Evolutionary conservation across 2,113 vertebrate genomes (phyloP).

Genomic region (Struthidea cinerea): DNA sequence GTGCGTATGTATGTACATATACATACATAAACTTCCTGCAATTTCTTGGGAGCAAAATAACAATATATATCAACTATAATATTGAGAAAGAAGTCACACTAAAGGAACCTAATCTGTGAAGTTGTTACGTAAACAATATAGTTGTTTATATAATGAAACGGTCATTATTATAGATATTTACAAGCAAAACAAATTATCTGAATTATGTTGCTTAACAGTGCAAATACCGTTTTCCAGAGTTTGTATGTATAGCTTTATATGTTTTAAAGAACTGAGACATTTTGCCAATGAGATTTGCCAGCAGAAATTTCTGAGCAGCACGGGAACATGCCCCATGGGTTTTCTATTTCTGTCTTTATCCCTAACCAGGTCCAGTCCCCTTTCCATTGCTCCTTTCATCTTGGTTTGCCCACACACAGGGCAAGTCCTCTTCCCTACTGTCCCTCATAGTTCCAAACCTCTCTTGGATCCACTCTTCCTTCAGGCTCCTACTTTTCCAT

Average conservation of each 20-base stretch:
- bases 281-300: not conserved
- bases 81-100: not conserved
- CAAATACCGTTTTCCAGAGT: not conserved
- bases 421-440: not conserved
- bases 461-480: not conserved
- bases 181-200: not conserved
- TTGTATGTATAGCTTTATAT: not conserved
- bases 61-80: not conserved
- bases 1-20: rapidly evolving
- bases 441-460: not conserved
- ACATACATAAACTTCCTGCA: not conserved
- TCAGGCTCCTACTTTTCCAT: not conserved
- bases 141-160: not conserved
- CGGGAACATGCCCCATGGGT: not conserved
- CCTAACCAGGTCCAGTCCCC: not conserved
- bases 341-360: not conserved
- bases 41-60: not conserved
- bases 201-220: not conserved
- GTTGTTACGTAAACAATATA: not conserved
- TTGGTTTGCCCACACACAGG: not conserved
- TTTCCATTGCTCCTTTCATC: not conserved
- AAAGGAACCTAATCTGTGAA: not conserved
- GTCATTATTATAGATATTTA: not conserved
- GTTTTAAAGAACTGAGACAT: not conserved
- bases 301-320: not conserved